phyloP scores from a whole-genome alignment of 53 echinoderm and acorn worm species.

The Paracentrotus lividus region DNA sequence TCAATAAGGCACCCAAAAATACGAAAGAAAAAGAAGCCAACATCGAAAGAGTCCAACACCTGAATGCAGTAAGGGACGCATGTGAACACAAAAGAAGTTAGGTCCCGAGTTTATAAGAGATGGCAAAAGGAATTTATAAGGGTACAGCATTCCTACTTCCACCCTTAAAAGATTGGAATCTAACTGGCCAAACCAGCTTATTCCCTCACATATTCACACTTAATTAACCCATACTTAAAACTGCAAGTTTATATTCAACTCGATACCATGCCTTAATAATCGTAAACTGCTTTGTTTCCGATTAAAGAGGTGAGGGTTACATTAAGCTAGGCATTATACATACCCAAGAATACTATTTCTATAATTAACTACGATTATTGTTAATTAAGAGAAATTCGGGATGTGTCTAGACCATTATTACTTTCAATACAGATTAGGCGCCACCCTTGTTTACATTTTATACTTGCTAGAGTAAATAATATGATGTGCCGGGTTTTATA shows the following conservation, averaged over 20 bases:
- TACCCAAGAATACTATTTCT: neutral
- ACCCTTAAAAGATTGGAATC: neutral
- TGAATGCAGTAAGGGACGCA: neutral
- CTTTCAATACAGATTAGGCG: no score
- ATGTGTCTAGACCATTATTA: neutral
- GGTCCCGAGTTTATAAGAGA: conserved; percentile 16
- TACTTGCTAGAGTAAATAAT: no score
- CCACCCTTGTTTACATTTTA: no score
- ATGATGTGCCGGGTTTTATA: no score
- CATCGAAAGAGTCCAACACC: neutral
- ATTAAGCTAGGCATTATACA: neutral
- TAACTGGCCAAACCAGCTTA: neutral
- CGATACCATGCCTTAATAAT: neutral
- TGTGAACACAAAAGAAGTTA: neutral
- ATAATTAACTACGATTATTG: neutral
- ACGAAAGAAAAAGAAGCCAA: neutral
- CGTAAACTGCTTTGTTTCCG: neutral
- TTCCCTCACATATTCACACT: neutral
- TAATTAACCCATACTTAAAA: neutral
- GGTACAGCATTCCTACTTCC: conserved; percentile 30
- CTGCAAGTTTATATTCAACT: neutral
- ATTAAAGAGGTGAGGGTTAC: neutral
- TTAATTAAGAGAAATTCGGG: neutral
- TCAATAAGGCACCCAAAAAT: neutral
- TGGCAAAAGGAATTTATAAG: neutral